Base-by-base conservation (phyloP, 2,888 invertebrate species). In the Pyrochroa serraticornis region DNA sequence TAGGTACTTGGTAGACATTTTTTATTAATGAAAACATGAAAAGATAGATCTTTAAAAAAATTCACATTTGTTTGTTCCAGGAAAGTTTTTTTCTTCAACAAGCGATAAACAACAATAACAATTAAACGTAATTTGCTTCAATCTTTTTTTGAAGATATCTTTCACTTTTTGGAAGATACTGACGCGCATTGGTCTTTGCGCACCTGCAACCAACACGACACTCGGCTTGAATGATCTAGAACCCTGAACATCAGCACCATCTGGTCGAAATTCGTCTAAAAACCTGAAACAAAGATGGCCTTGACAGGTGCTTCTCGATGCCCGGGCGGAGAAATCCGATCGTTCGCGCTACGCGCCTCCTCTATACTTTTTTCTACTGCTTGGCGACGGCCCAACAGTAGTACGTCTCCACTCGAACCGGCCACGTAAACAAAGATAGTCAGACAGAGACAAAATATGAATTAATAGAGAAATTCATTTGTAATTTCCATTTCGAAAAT, bases 341-440 rank as follows among this genome's bases (percentile, higher is more conserved):
- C 32, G 32, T 13, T 34, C 30, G 30, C 32, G 30, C 38, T 45
- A 42, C 51, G 36, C 32, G 36, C 12, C 33, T 10, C 35, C 14
- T 67, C 67, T 57, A 67, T 61, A 67, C 50, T 66, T 62, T 57
- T 59, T 65, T 64, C 67, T 61, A 46, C 36, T 31, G 43, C 56
- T 46, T 53, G 60, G 65, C 50, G 44, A 52, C 52, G 52, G 38
- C 34, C 13, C 36, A 10, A 49, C 6, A 34, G 7, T 38, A 54
- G 59, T 63, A 61, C 13, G 65, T 65, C 62, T 56, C 22, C 35
- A 9, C 9, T 14, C 10, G 30, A 12, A 36, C 33, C 32, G 30
- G 8, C n/a, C n/a, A 38, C n/a, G 33, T 9, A 8, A 33, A 30
- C 6, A 30, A 33, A 35, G 33, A 49, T 9, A 34, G 36, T 10